Evolutionary conservation across 2,797 vertebrate genomes (phyloP).

Genomic region (Gymnothorax javanicus): DNA sequence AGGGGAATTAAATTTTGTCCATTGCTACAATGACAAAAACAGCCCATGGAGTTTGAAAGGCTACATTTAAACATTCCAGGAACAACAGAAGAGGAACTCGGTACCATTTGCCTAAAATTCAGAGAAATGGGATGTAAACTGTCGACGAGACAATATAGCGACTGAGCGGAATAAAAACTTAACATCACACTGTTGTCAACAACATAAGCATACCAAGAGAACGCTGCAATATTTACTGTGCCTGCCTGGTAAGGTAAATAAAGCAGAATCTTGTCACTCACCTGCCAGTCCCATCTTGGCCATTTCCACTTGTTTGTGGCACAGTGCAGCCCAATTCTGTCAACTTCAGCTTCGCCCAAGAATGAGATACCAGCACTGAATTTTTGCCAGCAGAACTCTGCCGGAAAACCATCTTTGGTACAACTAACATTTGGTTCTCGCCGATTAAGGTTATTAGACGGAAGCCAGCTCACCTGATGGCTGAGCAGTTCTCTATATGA

Average conservation of each 20-base stretch:
- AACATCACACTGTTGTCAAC: not conserved
- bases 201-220: not conserved
- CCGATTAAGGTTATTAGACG: not conserved
- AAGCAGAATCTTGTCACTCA: not conserved
- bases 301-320: slow-evolving; percentile 21
- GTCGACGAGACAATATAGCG: not conserved
- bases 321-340: slow-evolving; percentile 47
- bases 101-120: not conserved
- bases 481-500: no score
- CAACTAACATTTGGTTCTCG: slow-evolving; percentile 2
- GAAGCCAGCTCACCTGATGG: not conserved
- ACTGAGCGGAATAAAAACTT: not conserved
- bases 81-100: not conserved
- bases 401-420: slow-evolving; percentile 22
- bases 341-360: slow-evolving; percentile 37
- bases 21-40: not conserved
- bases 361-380: slow-evolving; percentile 23
- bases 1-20: not conserved
- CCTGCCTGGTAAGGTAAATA: not conserved
- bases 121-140: not conserved
- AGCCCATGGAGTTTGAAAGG: not conserved
- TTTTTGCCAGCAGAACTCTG: slow-evolving; percentile 27
- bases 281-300: not conserved
- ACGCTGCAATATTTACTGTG: not conserved
- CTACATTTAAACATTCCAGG: not conserved